phyloP scores from a whole-genome alignment of 2,113 vertebrate genomes.

The Phalacrocorax pelagicus region DNA sequence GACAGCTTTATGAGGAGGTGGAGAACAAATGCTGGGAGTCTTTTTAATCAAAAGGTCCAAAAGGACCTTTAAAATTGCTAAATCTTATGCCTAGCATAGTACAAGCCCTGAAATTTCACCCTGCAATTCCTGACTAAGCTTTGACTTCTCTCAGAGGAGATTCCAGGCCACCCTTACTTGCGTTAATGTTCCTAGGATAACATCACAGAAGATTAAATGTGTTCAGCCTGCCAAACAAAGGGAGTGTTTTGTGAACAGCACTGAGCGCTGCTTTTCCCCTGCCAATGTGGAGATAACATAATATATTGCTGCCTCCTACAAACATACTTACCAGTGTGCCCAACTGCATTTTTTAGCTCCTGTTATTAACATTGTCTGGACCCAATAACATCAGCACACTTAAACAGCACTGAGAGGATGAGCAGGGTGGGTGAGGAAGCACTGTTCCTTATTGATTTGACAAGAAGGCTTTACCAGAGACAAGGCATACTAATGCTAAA shows the following conservation, averaged over 20 bases:
- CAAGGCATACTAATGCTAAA: not conserved
- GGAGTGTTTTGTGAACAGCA: not conserved
- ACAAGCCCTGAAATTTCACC: not conserved
- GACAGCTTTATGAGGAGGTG: conserved; percentile 52
- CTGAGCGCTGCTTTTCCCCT: not conserved
- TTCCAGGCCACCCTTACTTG: not conserved
- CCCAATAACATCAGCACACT: not conserved
- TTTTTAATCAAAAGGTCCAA: conserved; percentile 38
- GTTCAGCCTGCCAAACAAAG: not conserved
- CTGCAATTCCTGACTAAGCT: not conserved
- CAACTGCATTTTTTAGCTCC: not conserved
- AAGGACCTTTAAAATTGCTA: not conserved
- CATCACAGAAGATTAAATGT: not conserved
- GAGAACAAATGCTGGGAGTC: conserved; percentile 6
- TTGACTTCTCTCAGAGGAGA: not conserved
- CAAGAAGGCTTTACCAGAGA: not conserved
- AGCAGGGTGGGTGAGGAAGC: not conserved
- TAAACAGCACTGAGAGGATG: not conserved
- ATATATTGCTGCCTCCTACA: not conserved
- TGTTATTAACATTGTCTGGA: not conserved
- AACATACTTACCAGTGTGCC: not conserved
- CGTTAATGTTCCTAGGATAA: not conserved
- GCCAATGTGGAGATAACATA: not conserved
- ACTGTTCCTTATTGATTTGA: not conserved
- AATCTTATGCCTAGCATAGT: not conserved